Conservation (phyloP, 92 coral and sea anemone genomes). For the Zoanthus sociatus region DNA sequence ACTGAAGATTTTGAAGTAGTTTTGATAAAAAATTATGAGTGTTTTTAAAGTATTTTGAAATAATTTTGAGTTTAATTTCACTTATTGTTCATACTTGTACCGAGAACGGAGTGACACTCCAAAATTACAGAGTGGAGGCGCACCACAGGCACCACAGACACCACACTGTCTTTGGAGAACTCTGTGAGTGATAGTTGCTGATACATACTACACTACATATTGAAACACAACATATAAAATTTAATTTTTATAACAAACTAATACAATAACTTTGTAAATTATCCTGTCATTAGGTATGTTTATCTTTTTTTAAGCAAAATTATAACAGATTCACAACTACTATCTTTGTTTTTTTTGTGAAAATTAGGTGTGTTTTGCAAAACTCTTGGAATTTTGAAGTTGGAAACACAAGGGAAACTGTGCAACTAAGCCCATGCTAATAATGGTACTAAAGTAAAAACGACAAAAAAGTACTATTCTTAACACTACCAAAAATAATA, state of each 20-base stretch:
- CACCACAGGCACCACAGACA: neutral
- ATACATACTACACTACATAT: neutral
- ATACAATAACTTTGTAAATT: neutral
- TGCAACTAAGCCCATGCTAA: neutral
- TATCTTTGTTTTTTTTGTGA: neutral
- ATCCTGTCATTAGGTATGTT: neutral
- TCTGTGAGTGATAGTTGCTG: neutral
- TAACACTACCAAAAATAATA: neutral
- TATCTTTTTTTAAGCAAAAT: neutral
- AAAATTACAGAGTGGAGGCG: neutral
- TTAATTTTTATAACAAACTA: neutral
- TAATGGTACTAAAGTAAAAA: neutral
- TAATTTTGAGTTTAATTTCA: neutral
- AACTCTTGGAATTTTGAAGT: neutral
- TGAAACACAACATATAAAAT: neutral
- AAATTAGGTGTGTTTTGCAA: neutral
- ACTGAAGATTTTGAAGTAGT: neutral
- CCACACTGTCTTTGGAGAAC: neutral
- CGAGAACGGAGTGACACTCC: neutral
- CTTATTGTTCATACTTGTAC: neutral
- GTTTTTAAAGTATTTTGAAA: no score
- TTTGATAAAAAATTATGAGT: neutral
- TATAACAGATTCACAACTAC: neutral
- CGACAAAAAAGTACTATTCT: neutral
- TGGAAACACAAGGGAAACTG: neutral